Evolutionary conservation across 2,113 vertebrate genomes (phyloP).

Genomic region (Geothlypis trichas): DNA sequence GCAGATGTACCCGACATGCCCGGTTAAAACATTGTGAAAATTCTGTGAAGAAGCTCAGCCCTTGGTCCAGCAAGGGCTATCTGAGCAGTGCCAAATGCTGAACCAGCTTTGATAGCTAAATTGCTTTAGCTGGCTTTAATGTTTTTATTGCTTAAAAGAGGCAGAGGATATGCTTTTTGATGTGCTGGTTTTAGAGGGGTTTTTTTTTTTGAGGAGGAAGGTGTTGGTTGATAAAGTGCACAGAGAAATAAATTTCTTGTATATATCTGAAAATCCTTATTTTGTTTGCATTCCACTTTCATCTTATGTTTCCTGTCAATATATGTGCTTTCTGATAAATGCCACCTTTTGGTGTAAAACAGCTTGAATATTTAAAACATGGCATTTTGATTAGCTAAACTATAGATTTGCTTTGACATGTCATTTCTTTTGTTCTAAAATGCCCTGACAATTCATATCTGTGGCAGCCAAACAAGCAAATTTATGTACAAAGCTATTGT

Average conservation of each 20-base stretch:
- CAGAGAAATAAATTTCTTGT: neutral
- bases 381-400: constrained; percentile 40
- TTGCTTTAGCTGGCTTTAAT: neutral
- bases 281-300: neutral
- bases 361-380: constrained; percentile 7
- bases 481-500: constrained; percentile 37
- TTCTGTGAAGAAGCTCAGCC: neutral
- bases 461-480: constrained; percentile 37
- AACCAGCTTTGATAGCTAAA: neutral
- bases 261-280: neutral
- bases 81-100: neutral
- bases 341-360: constrained; percentile 21
- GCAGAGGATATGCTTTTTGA: neutral
- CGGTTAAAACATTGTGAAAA: neutral
- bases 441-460: constrained; percentile 33
- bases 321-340: constrained; percentile 20
- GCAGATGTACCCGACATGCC: neutral
- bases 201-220: neutral
- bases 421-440: constrained; percentile 43
- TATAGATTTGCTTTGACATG: constrained; percentile 21
- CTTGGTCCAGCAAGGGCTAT: neutral
- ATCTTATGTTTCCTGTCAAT: constrained; percentile 4
- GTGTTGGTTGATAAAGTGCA: neutral
- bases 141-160: neutral
- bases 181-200: neutral